A percentile compares a stretch with the other conserved stretches of the same genome.
These are phyloP conservation scores for Micrasema minimum DNA, from an alignment of 1,140 invertebrate species.

Conservation along the genomic window DNA sequence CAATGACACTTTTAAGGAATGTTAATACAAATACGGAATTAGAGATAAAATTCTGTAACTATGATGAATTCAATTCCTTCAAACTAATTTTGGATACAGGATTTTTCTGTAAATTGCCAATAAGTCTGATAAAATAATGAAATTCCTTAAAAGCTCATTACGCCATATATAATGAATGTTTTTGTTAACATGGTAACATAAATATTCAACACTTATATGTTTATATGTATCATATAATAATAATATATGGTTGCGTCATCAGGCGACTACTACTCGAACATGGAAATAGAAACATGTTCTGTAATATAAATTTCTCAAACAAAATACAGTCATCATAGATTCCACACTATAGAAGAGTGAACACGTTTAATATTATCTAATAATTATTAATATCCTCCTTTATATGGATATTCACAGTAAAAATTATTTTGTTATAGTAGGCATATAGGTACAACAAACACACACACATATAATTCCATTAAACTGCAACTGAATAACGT, in stretches of 20 bases:
- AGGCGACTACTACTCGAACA: conserved; percentile 23
- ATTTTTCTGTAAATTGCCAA: too few species aligned
- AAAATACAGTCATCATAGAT: conserved; percentile 34
- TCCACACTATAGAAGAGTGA: conserved; percentile 25
- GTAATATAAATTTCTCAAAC: conserved; percentile 29
- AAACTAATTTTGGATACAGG: too few species aligned
- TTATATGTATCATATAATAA: conserved; percentile 8
- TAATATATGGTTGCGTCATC: conserved; percentile 7
- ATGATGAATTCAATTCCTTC: too few species aligned
- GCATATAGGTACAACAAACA: conserved; percentile 23
- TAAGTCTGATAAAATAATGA: too few species aligned
- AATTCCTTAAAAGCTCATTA: conserved; percentile 22
- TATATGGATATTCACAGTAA: conserved; percentile 26
- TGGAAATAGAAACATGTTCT: conserved; percentile 34
- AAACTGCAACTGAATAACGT: conserved; percentile 6
- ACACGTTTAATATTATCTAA: conserved; percentile 17
- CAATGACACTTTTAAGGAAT: conserved; percentile 19
- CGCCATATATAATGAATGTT: background rate
- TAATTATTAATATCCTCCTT: conserved; percentile 19
- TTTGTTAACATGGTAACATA: conserved; percentile 11
- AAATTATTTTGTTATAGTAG: conserved; percentile 31
- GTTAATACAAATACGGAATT: background rate
- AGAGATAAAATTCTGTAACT: too few species aligned
- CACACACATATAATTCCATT: conserved; percentile 18
- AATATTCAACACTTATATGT: conserved; percentile 35